Evolutionary conservation across 53 echinoderm and acorn worm genomes (phyloP), one percentile per base, ranked within the genome.

Genomic region (Echinometra lucunter): DNA sequence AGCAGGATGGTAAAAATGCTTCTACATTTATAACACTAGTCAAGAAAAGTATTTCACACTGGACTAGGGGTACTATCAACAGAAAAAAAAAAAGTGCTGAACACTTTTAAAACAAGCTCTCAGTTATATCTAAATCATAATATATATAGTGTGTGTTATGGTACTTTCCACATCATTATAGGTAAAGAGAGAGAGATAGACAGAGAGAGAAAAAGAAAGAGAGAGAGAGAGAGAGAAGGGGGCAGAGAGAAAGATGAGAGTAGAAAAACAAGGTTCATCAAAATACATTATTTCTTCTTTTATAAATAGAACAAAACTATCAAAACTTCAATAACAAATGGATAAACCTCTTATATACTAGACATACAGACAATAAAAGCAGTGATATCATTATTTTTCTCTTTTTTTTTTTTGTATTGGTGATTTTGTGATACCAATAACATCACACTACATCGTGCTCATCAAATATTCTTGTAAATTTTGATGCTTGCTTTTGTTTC

Each of bases 281-380:
- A 40, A 82, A 82, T 44, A 44, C 40, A 82, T 44, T 2, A 34
- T 34, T 35, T 37, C 37, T 74, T 82, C 44, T 82, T 82, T 82
- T 28, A 85, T 85, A 85, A 85, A 85, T 78, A 85, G 15, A 11
- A 30, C n/a, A 85, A 85, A 85, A 45, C 85, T 47, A 85, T 47
- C 30, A 49, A 47, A 35, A 53, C 13, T 53, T 53, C 53, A 53
- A 53, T 53, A 53, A 80, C 25, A 80, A 40, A 81, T 44, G 81
- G 81, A 40, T 81, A 81, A 85, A 49, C 53, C 85, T 85, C 85
- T 85, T 85, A 49, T 15, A 49, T 85, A 47, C 85, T n/a, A 28
- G 81, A 85, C 45, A 49, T n/a, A 85, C 27, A n/a, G 49, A 49
- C 45, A 45, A n/a, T 85, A 85, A 85, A 85, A 85, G 25, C 85